Percentiles rank a stretch among this genome's conserved stretches.
Evolutionary conservation across 2,113 vertebrate genomes (phyloP).

Genomic region (Istiophorus platypterus): DNA sequence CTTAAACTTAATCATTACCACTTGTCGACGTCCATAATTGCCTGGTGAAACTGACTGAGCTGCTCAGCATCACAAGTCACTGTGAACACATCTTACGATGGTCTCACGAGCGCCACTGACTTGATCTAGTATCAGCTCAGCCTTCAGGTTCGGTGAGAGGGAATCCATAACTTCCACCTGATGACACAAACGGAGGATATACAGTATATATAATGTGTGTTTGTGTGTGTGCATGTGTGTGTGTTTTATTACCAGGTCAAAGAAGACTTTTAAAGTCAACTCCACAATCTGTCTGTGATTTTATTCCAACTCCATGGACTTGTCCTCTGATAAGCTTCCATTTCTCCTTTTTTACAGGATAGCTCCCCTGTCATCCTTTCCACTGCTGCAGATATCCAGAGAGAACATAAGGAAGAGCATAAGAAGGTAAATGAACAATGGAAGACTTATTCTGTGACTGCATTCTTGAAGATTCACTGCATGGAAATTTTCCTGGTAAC

Average conservation of each 20-base stretch:
- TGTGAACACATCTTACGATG: constrained; percentile 45
- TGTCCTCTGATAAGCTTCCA: constrained; percentile 24
- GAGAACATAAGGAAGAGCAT: not conserved
- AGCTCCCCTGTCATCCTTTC: constrained; percentile 57
- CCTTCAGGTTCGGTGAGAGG: constrained; percentile 54
- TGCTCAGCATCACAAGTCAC: constrained; percentile 27
- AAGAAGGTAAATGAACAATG: not conserved
- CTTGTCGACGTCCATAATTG: not conserved
- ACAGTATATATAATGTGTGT: no score
- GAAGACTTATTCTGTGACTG: constrained; percentile 40
- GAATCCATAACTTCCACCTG: constrained; percentile 38
- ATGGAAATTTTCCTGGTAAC: constrained; percentile 23
- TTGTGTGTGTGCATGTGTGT: no score
- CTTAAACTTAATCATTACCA: not conserved
- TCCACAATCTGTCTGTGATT: constrained; percentile 56
- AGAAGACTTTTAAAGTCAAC: constrained; percentile 56
- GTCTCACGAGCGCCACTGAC: constrained; percentile 16
- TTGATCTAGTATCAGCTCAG: constrained; percentile 54
- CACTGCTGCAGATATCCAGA: constrained; percentile 61
- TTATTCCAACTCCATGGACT: constrained; percentile 39
- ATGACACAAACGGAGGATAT: no score
- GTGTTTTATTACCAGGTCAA: constrained; percentile 51
- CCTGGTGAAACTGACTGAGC: not conserved
- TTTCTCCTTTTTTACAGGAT: constrained; percentile 44
- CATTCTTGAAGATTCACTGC: constrained; percentile 9